These are phyloP conservation scores for Geophilus truncorum DNA, from an alignment of 2,888 invertebrate species.

Conservation along the genomic window DNA sequence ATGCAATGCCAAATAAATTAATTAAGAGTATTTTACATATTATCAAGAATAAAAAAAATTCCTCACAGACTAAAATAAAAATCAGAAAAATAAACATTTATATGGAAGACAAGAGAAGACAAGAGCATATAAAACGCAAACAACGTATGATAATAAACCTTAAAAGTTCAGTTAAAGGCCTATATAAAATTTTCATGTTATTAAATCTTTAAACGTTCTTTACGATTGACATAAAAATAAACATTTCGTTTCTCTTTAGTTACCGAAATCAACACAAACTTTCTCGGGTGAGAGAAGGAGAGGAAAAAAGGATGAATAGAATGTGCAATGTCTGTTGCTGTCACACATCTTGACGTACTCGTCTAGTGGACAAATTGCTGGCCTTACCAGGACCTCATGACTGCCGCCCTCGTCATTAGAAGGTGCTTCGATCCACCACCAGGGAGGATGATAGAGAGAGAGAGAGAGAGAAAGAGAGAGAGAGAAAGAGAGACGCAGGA, in stretches of 20 bases:
- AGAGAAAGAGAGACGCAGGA: too few relatives aligned
- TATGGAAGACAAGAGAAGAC: too few relatives aligned
- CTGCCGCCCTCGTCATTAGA: conserved; percentile 19
- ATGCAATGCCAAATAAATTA: conserved; percentile 8
- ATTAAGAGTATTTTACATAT: neutral
- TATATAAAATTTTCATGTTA: too few relatives aligned
- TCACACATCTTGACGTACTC: neutral
- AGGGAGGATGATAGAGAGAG: neutral
- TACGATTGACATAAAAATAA: too few relatives aligned
- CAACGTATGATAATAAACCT: too few relatives aligned
- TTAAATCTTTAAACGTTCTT: too few relatives aligned
- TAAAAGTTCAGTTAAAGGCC: too few relatives aligned
- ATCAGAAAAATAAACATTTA: neutral
- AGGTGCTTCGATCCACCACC: conserved; percentile 20
- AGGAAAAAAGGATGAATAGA: too few relatives aligned
- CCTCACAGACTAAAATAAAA: neutral
- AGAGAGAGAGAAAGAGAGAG: neutral
- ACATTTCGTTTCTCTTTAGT: too few relatives aligned
- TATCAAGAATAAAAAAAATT: neutral
- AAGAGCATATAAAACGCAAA: too few relatives aligned
- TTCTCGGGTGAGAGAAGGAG: too few relatives aligned
- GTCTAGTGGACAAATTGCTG: neutral
- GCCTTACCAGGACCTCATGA: neutral
- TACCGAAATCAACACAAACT: too few relatives aligned
- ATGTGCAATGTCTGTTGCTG: neutral